Evolutionary conservation across 2,113 vertebrate species (phyloP).

Genomic region (Columba livia): DNA sequence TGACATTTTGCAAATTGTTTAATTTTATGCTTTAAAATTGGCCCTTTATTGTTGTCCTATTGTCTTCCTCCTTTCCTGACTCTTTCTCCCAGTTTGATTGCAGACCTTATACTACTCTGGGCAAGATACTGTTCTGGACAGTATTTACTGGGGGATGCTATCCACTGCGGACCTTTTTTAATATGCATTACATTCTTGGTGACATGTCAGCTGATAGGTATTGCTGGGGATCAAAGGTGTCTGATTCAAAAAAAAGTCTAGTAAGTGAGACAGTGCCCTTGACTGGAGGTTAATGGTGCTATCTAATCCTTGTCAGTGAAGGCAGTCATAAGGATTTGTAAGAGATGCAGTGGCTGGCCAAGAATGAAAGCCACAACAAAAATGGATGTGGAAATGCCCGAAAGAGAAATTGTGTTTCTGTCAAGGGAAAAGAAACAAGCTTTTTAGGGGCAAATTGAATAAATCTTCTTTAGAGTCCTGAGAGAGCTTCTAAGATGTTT

Average conservation of each 20-base stretch:
- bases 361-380: slow-evolving; percentile 31
- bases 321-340: not conserved
- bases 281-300: slow-evolving; percentile 36
- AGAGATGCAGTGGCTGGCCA: not conserved
- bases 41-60: not conserved
- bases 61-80: not conserved
- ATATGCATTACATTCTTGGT: not conserved
- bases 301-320: slow-evolving; percentile 33
- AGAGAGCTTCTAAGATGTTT: not conserved
- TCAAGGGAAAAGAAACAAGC: not conserved
- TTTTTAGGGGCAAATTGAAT: not conserved
- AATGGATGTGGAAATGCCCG: not conserved
- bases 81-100: not conserved
- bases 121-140: not conserved
- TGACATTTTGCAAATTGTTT: not conserved
- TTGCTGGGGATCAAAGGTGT: slow-evolving; percentile 41
- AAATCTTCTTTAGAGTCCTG: not conserved
- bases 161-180: not conserved
- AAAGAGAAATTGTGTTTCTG: not conserved
- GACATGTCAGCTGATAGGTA: slow-evolving; percentile 12
- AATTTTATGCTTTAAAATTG: not conserved
- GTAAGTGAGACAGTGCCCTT: slow-evolving; percentile 18
- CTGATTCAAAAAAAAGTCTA: slow-evolving; percentile 27
- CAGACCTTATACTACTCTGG: not conserved
- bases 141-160: not conserved